Evolutionary conservation across 2,113 vertebrate species (phyloP).

Genomic region (Tychaedon coryphoeus): DNA sequence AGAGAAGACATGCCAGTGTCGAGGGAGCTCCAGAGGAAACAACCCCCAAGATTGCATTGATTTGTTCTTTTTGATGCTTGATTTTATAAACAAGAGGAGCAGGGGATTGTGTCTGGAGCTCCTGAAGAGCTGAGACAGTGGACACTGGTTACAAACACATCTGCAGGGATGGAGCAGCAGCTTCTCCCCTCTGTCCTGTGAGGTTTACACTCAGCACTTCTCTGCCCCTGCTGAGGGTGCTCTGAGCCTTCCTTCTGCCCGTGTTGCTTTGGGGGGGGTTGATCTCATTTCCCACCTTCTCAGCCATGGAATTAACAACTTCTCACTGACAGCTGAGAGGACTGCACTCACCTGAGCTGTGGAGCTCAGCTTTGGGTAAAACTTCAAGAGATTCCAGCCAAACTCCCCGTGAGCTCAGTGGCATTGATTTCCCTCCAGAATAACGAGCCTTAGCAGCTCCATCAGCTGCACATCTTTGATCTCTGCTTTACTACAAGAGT

Average conservation of each 20-base stretch:
- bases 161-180: background rate
- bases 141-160: background rate
- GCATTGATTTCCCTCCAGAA: conserved; percentile 11
- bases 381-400: background rate
- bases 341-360: background rate
- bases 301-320: background rate
- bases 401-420: background rate
- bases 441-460: conserved; percentile 37
- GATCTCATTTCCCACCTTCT: background rate
- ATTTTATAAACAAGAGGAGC: background rate
- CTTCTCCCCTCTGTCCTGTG: background rate
- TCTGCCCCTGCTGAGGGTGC: background rate
- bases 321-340: background rate
- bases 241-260: background rate
- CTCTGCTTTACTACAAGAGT: background rate
- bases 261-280: accelerated
- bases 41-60: background rate
- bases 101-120: background rate
- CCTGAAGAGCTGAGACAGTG: background rate
- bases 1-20: background rate
- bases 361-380: background rate
- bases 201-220: accelerated
- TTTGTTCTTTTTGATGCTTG: background rate
- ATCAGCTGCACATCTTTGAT: conserved; percentile 9
- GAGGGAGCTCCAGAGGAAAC: background rate